These are phyloP conservation scores for Labeo catla DNA, from an alignment of 2,113 vertebrate genomes.

Conservation along the genomic window DNA sequence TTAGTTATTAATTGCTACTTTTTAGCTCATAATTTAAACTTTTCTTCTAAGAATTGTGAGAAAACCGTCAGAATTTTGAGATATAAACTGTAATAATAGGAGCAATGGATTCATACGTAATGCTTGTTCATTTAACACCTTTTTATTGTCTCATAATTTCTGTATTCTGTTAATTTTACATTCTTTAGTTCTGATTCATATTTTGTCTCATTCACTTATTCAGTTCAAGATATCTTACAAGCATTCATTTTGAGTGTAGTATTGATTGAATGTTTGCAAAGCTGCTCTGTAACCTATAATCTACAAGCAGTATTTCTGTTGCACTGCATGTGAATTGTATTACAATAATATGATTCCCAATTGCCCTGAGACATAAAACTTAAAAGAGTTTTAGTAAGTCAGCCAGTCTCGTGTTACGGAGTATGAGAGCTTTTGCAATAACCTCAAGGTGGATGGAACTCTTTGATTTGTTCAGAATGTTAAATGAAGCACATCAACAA, in stretches of 20 bases:
- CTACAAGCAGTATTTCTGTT: background rate
- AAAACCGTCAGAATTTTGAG: no score
- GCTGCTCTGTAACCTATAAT: background rate
- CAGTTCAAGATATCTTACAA: background rate
- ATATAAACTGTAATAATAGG: no score
- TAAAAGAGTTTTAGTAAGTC: background rate
- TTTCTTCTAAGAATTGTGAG: no score
- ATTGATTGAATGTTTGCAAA: background rate
- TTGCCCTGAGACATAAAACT: background rate
- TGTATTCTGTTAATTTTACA: background rate
- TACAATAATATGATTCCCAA: background rate
- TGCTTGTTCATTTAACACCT: no score
- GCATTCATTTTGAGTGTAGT: conserved; percentile 1
- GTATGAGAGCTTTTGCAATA: background rate
- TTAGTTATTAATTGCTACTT: background rate
- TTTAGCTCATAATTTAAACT: background rate
- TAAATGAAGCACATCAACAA: conserved; percentile 7
- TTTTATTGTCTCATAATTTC: background rate
- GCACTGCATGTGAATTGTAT: background rate
- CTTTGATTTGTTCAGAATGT: background rate
- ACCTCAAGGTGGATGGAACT: background rate
- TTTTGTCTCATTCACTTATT: background rate
- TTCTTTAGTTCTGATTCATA: conserved; percentile 17
- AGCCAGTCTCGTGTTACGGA: background rate
- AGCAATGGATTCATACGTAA: no score